phyloP scores from a whole-genome alignment of 2,888 invertebrate species.

The Dryocosmus kuriphilus region DNA sequence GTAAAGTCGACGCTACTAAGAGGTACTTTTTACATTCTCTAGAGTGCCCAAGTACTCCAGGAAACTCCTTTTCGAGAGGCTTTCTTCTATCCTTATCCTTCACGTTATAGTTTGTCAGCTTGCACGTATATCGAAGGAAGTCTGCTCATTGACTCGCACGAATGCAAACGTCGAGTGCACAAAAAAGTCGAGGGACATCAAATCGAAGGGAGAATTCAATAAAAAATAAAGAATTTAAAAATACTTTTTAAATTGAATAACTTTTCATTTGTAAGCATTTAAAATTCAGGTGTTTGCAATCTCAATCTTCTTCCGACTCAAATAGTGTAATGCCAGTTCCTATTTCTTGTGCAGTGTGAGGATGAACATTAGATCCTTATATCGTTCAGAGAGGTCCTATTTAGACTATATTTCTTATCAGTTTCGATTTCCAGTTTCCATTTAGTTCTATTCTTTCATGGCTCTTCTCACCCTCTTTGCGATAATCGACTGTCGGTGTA shows the following conservation, averaged over 20 bases:
- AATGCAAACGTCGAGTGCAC: not conserved
- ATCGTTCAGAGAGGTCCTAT: not conserved
- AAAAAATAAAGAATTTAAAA: too few relatives aligned
- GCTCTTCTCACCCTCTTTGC: not conserved
- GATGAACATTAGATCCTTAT: not conserved
- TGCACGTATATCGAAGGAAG: not conserved
- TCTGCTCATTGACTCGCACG: not conserved
- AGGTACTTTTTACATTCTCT: not conserved
- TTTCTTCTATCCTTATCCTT: conserved; percentile 5
- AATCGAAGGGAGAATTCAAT: not conserved
- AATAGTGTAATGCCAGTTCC: not conserved
- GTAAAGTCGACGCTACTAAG: not conserved
- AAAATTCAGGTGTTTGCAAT: not conserved
- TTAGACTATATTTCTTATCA: not conserved
- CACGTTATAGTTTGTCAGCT: conserved; percentile 2
- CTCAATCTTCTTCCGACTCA: not conserved
- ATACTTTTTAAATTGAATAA: too few relatives aligned
- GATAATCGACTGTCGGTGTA: not conserved
- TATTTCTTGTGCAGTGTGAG: too few relatives aligned
- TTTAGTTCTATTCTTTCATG: not conserved
- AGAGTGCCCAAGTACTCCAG: conserved; percentile 4
- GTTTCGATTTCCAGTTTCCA: conserved; percentile 1
- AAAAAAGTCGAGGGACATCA: not conserved
- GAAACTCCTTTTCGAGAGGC: conserved; percentile 5
- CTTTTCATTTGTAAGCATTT: too few relatives aligned